phyloP scores from a whole-genome alignment of 2,113 vertebrate species.

The Pseudorhombus dupliciocellatus region DNA sequence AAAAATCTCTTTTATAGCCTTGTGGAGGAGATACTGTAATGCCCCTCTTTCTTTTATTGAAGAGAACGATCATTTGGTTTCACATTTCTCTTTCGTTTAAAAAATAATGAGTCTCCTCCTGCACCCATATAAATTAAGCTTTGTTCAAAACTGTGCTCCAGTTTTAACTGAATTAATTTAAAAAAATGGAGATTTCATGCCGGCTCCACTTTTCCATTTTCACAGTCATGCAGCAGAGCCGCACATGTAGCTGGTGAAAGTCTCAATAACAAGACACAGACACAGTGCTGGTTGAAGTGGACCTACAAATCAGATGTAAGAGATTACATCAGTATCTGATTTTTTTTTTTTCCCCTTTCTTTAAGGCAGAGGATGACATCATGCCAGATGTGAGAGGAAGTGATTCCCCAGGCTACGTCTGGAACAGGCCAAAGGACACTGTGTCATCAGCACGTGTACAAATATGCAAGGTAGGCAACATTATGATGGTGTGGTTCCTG shows the following conservation, averaged over 20 bases:
- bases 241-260: slow-evolving; percentile 2
- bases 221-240: background rate
- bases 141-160: slow-evolving; percentile 17
- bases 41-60: background rate
- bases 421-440: slow-evolving; percentile 47
- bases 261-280: slow-evolving; percentile 21
- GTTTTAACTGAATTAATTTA: slow-evolving; percentile 28
- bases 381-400: slow-evolving; percentile 68
- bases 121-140: slow-evolving; percentile 43
- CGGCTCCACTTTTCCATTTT: background rate
- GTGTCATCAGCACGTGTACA: slow-evolving; percentile 68
- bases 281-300: slow-evolving; percentile 4
- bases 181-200: slow-evolving; percentile 10
- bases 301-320: too few relatives aligned
- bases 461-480: slow-evolving; percentile 47
- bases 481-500: slow-evolving; percentile 41
- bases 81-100: slow-evolving; percentile 44
- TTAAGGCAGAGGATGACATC: slow-evolving; percentile 56
- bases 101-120: slow-evolving; percentile 33
- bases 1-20: slow-evolving; percentile 2
- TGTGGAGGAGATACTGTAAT: slow-evolving; percentile 1
- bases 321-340: slow-evolving; percentile 24
- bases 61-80: slow-evolving; percentile 13
- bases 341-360: too few relatives aligned
- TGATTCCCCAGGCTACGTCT: slow-evolving; percentile 58